Evolutionary conservation across 1,140 invertebrate genomes (phyloP), one percentile per base, ranked within the genome.

Genomic region (Ptiloglossa arizonensis): DNA sequence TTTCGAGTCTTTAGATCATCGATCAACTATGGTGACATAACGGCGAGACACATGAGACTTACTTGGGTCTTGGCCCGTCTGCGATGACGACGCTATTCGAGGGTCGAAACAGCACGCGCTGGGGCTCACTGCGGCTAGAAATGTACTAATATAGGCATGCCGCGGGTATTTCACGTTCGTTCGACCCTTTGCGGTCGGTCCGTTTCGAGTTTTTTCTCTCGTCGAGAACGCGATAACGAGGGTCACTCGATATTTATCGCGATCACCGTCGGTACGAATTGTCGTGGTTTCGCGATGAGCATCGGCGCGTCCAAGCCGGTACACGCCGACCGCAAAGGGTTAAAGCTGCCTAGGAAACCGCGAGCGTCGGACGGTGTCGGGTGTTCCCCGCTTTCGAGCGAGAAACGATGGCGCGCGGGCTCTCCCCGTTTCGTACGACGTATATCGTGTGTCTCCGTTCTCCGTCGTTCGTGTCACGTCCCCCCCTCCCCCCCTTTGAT

Each of bases 101-200:
- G 85, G 94, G 93, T 91, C 94, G 94, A 94, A 95, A 96, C 90
- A 96, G 93, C 87, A 96, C 95, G 87, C 95, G 93, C 91, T 95
- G 95, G 76, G 93, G 94, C 90, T 96, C 95, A 88, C 93, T 93
- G 84, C 95, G 95, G 93, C 95, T 95, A 91, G 91, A 92, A 93
- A 93, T 89, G 89, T 89, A 88, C 89, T 90, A 89, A 89, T 90
- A 83, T 90, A 90, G 88, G 88, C 89, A 90, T 88, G 88, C 89
- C 88, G 88, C 89, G 85, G 80, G 62, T 86, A 88, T 83, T 80
- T 73, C 66, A 75, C 41, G 41, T 41, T 82, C 48, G 1, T 75
- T 68, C 32, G 75, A 79, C 27, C 29, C 52, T 46, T 74, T 73
- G 64, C 19, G 73, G 73, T 50, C 64, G 15, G 41, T 19, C 29